Base-by-base conservation (phyloP, 2,888 invertebrate species). In the Meliscaeva auricollis region DNA sequence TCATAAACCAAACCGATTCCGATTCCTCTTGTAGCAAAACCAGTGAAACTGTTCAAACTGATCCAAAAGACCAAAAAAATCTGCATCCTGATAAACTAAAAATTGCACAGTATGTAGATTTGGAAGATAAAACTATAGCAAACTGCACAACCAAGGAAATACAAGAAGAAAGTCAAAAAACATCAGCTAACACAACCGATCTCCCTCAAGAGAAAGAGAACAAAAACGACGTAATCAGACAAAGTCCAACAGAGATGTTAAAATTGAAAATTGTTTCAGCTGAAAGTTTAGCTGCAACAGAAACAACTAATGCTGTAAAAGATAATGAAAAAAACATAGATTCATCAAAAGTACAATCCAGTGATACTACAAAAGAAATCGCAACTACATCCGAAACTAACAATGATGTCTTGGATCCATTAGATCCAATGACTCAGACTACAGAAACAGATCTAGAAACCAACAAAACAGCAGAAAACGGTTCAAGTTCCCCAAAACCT, bases 241-340 rank as follows among this genome's bases (percentile, higher is more conserved):
- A 81, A 56, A 85, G 35, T 20, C 4, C 54, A 44, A 35, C 54
- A 1, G 81, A 77, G 15, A 69, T 46, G 22, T 30, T 81, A 17
- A 60, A 60, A 2, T 85, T 85, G 9, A 85, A 81, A 44, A 85
- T 85, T 1, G 46, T 85, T 44, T 85, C 85, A 30, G 77, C 85
- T 0, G 73, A 85, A 69, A 85, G 85, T 44, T 58, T 85, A 13
- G 81, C 81, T 11, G 20, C 52, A 32, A 30, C 46, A 17, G 41
- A 70, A 11, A 41, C 30, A 9, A 13, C n/a, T 7, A n/a, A 8
- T 20, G 3, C 5, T 1, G 17, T 8, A 2, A 52, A 62, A 17
- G 26, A 38, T n/a, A n/a, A n/a, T 17, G 82, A 48, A 22, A 58
- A 32, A n/a, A 13, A 22, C 4, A 9, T 46, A 6, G 26, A 78